These are phyloP conservation scores for Sphenopsis melanotis DNA, from an alignment of 2,797 vertebrate genomes.

Conservation along the genomic window DNA sequence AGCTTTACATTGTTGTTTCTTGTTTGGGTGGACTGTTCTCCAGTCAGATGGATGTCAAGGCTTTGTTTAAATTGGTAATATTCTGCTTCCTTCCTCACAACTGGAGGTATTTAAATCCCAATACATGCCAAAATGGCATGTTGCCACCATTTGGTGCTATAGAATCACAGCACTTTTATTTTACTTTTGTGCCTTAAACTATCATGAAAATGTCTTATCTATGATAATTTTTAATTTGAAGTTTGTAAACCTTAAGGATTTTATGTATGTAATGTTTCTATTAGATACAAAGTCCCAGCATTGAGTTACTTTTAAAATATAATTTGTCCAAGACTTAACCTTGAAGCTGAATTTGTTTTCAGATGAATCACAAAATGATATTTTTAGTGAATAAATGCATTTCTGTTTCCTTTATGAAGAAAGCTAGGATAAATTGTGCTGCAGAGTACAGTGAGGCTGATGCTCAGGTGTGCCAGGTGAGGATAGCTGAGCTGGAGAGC, in stretches of 20 bases:
- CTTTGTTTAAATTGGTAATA: neutral
- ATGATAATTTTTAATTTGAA: accelerated
- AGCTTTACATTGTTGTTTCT: neutral
- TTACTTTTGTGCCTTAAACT: neutral
- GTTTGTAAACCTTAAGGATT: neutral
- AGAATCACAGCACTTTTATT: neutral
- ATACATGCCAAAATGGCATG: neutral
- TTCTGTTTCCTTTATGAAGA: conserved; percentile 50
- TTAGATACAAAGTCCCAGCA: neutral
- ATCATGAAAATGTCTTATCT: neutral
- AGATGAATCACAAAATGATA: neutral
- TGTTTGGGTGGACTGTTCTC: neutral
- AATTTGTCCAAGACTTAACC: neutral
- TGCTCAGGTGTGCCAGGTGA: neutral
- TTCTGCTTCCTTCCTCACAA: neutral
- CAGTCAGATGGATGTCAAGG: neutral
- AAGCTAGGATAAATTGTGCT: conserved; percentile 29
- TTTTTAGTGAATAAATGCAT: neutral
- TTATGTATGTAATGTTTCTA: accelerated
- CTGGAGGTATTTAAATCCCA: neutral
- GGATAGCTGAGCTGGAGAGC: conserved; percentile 39
- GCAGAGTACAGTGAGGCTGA: conserved; percentile 32
- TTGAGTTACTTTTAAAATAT: neutral
- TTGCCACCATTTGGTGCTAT: neutral
- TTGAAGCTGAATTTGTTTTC: neutral